Conservation (phyloP, 2,113 vertebrate genomes). For the Cynocephalus volans region DNA sequence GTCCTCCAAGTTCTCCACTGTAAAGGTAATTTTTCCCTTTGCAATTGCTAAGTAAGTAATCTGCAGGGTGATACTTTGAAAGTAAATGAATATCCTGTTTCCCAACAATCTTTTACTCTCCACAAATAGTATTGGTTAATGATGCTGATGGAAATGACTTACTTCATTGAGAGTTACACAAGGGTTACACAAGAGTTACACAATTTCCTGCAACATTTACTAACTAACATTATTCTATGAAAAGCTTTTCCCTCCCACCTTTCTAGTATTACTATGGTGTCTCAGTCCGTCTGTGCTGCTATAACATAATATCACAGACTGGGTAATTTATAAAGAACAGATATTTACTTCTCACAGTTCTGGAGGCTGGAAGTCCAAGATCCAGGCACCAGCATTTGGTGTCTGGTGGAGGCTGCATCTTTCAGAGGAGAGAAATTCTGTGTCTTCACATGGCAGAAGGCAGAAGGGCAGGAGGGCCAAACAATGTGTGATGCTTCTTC, state of each 20-base stretch:
- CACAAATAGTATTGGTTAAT: not conserved
- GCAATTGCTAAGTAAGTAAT: conserved; percentile 13
- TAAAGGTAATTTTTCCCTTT: not conserved
- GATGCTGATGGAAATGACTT: not conserved
- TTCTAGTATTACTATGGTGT: not conserved
- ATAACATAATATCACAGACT: not conserved
- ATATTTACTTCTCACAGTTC: not conserved
- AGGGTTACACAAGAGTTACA: not conserved
- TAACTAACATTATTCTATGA: not conserved
- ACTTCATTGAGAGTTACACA: not conserved
- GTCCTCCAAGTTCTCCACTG: not conserved
- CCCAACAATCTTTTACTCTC: not conserved
- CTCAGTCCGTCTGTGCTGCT: not conserved
- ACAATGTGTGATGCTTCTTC: not conserved
- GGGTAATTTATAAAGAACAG: not conserved
- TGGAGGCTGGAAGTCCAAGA: not conserved
- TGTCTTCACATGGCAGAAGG: not conserved
- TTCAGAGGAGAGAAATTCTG: not conserved
- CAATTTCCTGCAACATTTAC: not conserved
- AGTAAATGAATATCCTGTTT: not conserved
- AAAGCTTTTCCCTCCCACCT: not conserved
- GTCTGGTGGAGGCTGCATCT: not conserved
- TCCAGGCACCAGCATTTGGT: not conserved
- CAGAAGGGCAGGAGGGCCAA: too few relatives aligned
- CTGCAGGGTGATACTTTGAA: not conserved